phyloP scores from a whole-genome alignment of 2,797 vertebrate species.

The Pampus argenteus region DNA sequence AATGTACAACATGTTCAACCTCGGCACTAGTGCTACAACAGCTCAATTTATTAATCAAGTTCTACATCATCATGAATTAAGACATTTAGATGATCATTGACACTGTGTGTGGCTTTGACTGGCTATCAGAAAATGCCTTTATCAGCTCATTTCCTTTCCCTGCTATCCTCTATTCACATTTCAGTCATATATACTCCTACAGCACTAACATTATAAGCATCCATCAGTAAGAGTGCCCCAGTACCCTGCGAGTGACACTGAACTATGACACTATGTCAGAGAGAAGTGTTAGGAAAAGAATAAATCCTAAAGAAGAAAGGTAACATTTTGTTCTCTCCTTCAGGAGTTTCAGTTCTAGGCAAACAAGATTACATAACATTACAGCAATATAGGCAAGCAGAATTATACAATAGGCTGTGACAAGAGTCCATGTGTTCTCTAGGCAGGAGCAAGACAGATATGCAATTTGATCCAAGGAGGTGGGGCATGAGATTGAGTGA shows the following conservation, averaged over 20 bases:
- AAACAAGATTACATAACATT: slow-evolving; percentile 69
- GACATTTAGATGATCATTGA: no score
- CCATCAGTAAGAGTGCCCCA: slow-evolving; percentile 1
- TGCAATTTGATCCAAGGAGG: slow-evolving; percentile 66
- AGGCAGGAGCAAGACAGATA: slow-evolving; percentile 32
- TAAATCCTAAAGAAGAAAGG: neutral
- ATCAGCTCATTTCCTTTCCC: neutral
- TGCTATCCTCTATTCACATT: slow-evolving; percentile 3
- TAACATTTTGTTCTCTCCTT: neutral
- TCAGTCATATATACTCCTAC: slow-evolving; percentile 7
- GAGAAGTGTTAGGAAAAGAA: neutral
- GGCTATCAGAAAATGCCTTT: no score
- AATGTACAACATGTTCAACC: neutral
- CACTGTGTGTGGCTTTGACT: no score
- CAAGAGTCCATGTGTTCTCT: slow-evolving; percentile 53
- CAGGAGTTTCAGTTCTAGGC: slow-evolving; percentile 24
- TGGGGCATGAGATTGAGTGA: slow-evolving; percentile 37
- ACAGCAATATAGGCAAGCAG: slow-evolving; percentile 54
- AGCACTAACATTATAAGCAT: neutral
- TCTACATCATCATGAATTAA: neutral
- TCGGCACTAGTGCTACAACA: neutral
- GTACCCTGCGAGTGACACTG: neutral
- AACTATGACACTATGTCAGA: slow-evolving; percentile 3
- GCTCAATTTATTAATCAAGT: neutral
- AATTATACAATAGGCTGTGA: slow-evolving; percentile 69